Base-by-base conservation (phyloP, 2,888 invertebrate species). In the Drosophila helvetica region DNA sequence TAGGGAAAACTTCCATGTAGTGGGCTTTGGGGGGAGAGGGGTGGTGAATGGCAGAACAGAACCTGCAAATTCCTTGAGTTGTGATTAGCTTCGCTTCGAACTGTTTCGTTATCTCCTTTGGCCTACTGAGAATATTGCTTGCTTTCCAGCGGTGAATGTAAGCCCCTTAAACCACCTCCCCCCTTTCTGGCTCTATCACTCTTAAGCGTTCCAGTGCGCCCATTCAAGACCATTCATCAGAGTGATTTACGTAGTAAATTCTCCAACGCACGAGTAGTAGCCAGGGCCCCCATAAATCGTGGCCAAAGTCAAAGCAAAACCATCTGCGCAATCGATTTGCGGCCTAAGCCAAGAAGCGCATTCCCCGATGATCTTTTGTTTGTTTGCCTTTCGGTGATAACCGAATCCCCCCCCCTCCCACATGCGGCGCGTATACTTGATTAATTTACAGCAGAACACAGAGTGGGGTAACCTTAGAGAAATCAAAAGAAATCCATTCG, bases 381-480 rank as follows among this genome's bases (percentile, higher is more conserved):
- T 57, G 43, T 38, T 51, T 60, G 5, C 38, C 60, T 33, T 33
- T 33, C 56, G 50, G 66, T 74, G 80, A 77, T 81, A 84, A 81
- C 72, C 69, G 62, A 50, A 7, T 6, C 25, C 25, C 0, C 25
- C 27, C 6, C 57, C 7, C 22, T 22, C 22, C 38, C n/a, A 64
- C 51, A 64, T 61, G 58, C 33, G 54, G 12, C 27, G 76, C 82
- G 82, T 81, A 83, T 84, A 55, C 73, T 75, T 81, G 82, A 82
- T 82, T 78, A 79, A 78, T 61, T 60, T 47, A 74, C 71, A 78
- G 76, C 74, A 79, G 74, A 79, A 69, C 59, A 66, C 43, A 73
- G 55, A 56, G 25, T 30, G 58, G 5, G 12, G 55, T 63, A 51
- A 56, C 66, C 63, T 51, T 66, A 65, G 51, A 12, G 43, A 56